phyloP scores from a whole-genome alignment of 2,113 vertebrate species.

The Casuarius casuarius region DNA sequence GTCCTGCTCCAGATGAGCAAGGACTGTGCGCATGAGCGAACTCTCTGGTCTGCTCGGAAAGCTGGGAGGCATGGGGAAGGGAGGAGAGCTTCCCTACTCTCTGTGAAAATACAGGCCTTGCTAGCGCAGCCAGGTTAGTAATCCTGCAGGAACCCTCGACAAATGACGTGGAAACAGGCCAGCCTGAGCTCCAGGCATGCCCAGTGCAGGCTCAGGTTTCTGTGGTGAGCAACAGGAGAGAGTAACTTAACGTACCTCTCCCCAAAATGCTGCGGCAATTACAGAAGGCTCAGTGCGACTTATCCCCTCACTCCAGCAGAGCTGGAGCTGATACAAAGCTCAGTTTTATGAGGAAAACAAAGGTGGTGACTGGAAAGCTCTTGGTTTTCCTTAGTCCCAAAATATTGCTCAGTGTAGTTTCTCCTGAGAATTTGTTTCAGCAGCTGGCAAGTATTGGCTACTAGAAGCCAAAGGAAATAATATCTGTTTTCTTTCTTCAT shows the following conservation, averaged over 20 bases:
- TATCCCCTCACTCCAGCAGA: no score
- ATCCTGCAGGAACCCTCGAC: fast-evolving
- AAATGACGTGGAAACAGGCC: not conserved
- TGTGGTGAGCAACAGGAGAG: fast-evolving
- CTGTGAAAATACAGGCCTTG: not conserved
- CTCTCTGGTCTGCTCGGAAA: not conserved
- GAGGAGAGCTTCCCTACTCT: not conserved
- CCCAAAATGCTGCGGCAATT: fast-evolving
- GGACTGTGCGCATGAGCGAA: not conserved
- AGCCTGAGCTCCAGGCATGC: not conserved
- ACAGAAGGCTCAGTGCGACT: fast-evolving
- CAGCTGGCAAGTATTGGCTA: not conserved
- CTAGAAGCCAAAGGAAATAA: not conserved
- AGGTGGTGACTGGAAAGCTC: not conserved
- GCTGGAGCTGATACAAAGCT: not conserved
- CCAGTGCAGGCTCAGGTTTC: fast-evolving
- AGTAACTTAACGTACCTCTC: not conserved
- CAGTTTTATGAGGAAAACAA: not conserved
- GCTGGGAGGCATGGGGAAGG: not conserved
- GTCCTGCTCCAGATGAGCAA: not conserved
- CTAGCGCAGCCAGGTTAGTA: not conserved
- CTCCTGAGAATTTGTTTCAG: not conserved
- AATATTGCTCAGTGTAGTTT: fast-evolving
- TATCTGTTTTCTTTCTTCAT: not conserved
- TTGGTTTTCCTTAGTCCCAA: not conserved